Percentiles rank a stretch among this genome's conserved stretches.
phyloP scores from a whole-genome alignment of 2,797 vertebrate species.

The Dendrocincla tyrannina region DNA sequence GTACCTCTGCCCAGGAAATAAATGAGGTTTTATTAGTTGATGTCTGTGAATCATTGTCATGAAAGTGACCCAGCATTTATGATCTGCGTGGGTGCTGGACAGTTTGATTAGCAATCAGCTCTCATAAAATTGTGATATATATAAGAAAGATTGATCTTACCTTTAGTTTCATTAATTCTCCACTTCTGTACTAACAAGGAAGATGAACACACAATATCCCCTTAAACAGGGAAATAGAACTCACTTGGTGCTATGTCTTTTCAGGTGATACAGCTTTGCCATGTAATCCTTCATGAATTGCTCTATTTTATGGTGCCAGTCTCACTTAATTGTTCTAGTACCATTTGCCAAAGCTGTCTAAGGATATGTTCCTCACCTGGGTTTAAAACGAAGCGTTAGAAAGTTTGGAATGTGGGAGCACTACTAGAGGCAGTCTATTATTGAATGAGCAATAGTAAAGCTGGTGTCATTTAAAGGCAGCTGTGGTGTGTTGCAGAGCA shows the following conservation, averaged over 20 bases:
- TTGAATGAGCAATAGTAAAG: not conserved
- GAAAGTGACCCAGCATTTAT: not conserved
- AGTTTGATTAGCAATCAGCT: not conserved
- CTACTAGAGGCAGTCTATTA: not conserved
- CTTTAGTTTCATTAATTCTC: not conserved
- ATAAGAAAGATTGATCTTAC: not conserved
- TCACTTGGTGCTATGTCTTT: not conserved
- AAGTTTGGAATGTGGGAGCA: not conserved
- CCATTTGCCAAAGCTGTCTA: not conserved
- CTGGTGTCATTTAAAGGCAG: not conserved
- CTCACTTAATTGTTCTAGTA: not conserved
- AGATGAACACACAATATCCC: not conserved
- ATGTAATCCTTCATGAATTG: not conserved
- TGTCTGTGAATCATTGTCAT: not conserved
- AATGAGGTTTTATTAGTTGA: not conserved
- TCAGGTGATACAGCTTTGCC: not conserved
- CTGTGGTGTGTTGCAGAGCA: not conserved
- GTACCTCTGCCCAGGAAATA: not conserved
- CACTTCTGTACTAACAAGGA: fast-evolving
- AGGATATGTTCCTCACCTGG: not conserved
- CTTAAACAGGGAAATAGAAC: not conserved
- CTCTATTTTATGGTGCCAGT: not conserved
- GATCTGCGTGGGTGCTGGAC: not conserved
- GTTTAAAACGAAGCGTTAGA: not conserved
- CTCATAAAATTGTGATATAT: not conserved